These are phyloP conservation scores for Ranitomeya imitator DNA, from an alignment of 2,113 vertebrate species.

Conservation along the genomic window DNA sequence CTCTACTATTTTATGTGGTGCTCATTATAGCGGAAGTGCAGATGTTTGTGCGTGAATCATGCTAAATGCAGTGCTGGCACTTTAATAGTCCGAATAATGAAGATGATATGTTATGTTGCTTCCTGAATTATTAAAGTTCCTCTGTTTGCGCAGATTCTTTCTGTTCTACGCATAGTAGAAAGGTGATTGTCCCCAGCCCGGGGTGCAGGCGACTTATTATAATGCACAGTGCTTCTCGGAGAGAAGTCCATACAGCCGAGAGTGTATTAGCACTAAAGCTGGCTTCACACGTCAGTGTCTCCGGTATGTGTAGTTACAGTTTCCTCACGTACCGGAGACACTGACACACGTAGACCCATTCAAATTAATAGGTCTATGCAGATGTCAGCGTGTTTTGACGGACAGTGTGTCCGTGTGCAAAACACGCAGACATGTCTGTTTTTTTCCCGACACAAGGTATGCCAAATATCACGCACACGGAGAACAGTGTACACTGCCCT, in stretches of 20 bases:
- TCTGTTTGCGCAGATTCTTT: slow-evolving; percentile 7
- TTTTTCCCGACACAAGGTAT: no score
- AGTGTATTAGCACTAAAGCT: background rate
- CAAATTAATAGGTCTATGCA: no score
- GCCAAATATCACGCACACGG: no score
- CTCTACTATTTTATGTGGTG: background rate
- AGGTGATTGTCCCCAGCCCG: background rate
- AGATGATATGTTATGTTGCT: slow-evolving; percentile 8
- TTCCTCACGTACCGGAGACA: no score
- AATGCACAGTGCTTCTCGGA: background rate
- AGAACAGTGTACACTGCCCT: no score
- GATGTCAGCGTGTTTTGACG: no score
- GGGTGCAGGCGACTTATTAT: background rate
- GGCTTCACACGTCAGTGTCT: no score
- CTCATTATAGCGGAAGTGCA: background rate
- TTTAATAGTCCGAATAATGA: slow-evolving; percentile 48
- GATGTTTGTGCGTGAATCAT: slow-evolving; percentile 11
- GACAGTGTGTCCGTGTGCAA: no score
- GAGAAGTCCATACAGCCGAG: background rate
- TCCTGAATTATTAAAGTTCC: slow-evolving; percentile 72
- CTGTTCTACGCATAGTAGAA: background rate
- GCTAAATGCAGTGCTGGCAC: background rate
- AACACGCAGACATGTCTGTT: no score
- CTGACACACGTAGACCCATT: no score
- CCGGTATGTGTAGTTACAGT: no score